A percentile compares a stretch with the other conserved stretches of the same genome.
These are phyloP conservation scores for Apeltes quadracus DNA, from an alignment of 2,113 vertebrate genomes.

Conservation along the genomic window DNA sequence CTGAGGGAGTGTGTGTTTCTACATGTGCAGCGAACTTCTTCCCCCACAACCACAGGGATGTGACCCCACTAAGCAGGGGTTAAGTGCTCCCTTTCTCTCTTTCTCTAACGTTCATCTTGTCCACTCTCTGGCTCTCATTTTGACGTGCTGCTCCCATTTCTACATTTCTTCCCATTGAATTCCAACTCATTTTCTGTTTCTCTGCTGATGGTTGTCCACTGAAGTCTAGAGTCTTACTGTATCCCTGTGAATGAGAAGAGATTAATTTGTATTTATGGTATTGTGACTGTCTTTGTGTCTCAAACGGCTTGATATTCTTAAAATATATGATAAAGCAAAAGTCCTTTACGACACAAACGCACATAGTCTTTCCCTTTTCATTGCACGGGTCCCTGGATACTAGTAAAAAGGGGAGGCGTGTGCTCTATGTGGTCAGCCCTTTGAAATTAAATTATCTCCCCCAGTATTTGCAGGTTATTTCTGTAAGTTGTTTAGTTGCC, in stretches of 20 bases:
- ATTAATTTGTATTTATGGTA: not conserved
- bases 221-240: slow-evolving; percentile 8
- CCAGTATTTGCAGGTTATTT: not conserved
- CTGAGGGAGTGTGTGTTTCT: slow-evolving; percentile 26
- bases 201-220: slow-evolving; percentile 12
- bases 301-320: not conserved
- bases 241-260: not conserved
- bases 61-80: slow-evolving; percentile 74
- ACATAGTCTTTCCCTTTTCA: not conserved
- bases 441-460: too few species aligned
- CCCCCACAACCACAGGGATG: slow-evolving; percentile 61
- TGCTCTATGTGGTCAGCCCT: not conserved
- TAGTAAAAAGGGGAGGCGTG: not conserved
- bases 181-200: slow-evolving; percentile 29
- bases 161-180: slow-evolving; percentile 39
- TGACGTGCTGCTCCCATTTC: slow-evolving; percentile 54
- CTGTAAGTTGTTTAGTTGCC: not conserved
- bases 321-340: not conserved
- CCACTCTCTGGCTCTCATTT: slow-evolving; percentile 21
- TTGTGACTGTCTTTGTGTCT: not conserved
- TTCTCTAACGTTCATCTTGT: slow-evolving; percentile 67
- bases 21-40: slow-evolving; percentile 49
- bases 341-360: not conserved
- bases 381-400: not conserved
- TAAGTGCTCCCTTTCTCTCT: slow-evolving; percentile 74